phyloP scores from a whole-genome alignment of 2,797 vertebrate genomes.

The Ctenosaura bakeri region DNA sequence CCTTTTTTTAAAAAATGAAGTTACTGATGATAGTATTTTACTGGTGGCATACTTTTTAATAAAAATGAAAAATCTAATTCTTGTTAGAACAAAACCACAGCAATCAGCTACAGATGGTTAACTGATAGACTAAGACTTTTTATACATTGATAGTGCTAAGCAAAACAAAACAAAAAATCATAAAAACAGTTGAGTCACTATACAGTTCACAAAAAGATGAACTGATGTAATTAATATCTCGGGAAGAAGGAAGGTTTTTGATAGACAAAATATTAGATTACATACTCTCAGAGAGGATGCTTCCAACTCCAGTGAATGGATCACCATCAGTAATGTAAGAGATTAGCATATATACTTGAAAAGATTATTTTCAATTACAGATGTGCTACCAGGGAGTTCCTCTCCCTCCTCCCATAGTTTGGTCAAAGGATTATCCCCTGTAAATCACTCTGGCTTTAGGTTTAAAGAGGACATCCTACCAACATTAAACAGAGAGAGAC shows the following conservation, averaged over 20 bases:
- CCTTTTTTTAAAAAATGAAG: too few species aligned
- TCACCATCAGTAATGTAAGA: not conserved
- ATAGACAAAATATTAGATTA: constrained; percentile 9
- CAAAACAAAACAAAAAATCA: not conserved
- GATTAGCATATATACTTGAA: not conserved
- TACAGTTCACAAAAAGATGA: rapidly evolving
- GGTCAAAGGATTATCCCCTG: not conserved
- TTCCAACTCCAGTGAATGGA: not conserved
- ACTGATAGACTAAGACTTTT: not conserved
- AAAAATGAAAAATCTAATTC: not conserved
- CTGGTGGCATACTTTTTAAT: not conserved
- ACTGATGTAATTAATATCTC: not conserved
- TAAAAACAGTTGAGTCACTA: not conserved
- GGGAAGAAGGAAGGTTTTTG: not conserved
- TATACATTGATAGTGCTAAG: not conserved
- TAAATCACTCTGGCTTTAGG: not conserved
- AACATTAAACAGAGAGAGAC: not conserved
- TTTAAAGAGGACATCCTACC: not conserved
- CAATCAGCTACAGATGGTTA: not conserved
- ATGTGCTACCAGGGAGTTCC: not conserved
- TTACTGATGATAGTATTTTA: not conserved
- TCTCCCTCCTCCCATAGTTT: not conserved
- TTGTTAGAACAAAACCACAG: not conserved
- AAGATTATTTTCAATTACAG: not conserved
- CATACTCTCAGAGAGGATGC: not conserved